A percentile compares a stretch with the other conserved stretches of the same genome.
Evolutionary conservation across 2,113 vertebrate species (phyloP).

Genomic region (Trichechus manatus): DNA sequence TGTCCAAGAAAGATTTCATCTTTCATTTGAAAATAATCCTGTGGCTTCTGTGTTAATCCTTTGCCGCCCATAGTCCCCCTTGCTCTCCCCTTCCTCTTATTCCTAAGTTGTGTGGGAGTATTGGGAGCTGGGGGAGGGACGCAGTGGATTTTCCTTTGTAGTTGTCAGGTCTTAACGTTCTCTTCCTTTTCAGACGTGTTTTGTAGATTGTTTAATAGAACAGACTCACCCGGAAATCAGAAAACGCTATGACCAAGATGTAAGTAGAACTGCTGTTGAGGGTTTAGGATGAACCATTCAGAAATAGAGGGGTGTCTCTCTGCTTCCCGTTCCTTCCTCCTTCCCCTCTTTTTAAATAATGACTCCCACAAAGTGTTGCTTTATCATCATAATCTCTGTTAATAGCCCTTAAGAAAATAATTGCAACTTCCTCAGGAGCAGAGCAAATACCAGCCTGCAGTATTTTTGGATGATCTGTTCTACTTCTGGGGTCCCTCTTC

Average conservation of each 20-base stretch:
- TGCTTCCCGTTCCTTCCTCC: background rate
- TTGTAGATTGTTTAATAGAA: constrained; percentile 98
- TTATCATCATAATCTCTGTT: constrained; percentile 13
- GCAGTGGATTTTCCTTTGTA: background rate
- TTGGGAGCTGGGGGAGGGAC: background rate
- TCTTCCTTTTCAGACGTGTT: constrained; percentile 93
- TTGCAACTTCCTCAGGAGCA: constrained; percentile 35
- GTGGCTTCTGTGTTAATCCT: constrained; percentile 58
- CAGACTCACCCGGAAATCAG: constrained; percentile 99
- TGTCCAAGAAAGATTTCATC: constrained; percentile 65
- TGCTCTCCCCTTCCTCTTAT: background rate
- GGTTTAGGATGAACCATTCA: background rate
- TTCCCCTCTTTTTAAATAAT: background rate
- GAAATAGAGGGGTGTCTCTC: background rate
- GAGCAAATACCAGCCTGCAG: constrained; percentile 36
- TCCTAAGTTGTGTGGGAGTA: background rate
- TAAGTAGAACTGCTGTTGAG: constrained; percentile 87
- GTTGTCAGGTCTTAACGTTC: background rate
- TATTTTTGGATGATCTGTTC: constrained; percentile 53
- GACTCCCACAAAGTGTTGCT: background rate
- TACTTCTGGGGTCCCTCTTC: constrained; percentile 41
- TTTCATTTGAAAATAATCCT: constrained; percentile 80
- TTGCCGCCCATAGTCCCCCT: constrained; percentile 48
- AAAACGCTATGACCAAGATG: constrained; percentile 96
- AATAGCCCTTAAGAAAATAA: constrained; percentile 35